These are phyloP conservation scores for Elephantulus edwardii DNA, from an alignment of 2,113 vertebrate species.

Conservation along the genomic window DNA sequence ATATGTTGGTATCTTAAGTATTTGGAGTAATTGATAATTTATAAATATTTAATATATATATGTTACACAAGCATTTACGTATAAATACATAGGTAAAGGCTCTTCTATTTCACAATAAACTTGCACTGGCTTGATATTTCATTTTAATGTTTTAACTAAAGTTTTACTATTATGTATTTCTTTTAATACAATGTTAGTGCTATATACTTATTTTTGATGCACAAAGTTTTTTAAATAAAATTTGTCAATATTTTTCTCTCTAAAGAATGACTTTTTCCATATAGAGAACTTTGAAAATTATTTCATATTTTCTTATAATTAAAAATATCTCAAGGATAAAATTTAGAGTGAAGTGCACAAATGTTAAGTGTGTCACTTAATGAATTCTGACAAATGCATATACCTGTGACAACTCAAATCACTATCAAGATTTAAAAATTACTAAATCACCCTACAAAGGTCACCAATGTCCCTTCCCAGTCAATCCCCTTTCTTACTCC, in stretches of 20 bases:
- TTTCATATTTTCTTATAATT: conserved; percentile 33
- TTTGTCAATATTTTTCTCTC: conserved; percentile 38
- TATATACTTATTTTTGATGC: conserved; percentile 20
- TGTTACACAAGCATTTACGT: not conserved
- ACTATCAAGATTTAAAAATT: not conserved
- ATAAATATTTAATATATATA: not conserved
- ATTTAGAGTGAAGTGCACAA: not conserved
- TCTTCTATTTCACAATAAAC: not conserved
- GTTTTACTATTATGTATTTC: too few relatives aligned
- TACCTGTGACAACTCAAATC: not conserved
- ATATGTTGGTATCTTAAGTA: conserved; percentile 13
- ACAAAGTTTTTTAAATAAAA: conserved; percentile 23
- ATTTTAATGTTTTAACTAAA: conserved; percentile 43
- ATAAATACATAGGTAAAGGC: conserved; percentile 8
- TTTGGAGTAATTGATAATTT: conserved; percentile 17
- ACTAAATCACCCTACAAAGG: not conserved
- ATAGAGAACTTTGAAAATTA: conserved; percentile 22
- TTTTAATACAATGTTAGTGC: too few relatives aligned
- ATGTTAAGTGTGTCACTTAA: not conserved
- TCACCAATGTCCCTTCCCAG: not conserved
- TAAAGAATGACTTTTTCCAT: conserved; percentile 19
- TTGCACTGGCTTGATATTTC: conserved; percentile 15
- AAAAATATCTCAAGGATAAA: not conserved
- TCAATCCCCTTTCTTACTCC: not conserved
- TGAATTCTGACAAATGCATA: too few relatives aligned